Conservation (phyloP, 2,888 invertebrate species). For the Coecobrya sp. region DNA sequence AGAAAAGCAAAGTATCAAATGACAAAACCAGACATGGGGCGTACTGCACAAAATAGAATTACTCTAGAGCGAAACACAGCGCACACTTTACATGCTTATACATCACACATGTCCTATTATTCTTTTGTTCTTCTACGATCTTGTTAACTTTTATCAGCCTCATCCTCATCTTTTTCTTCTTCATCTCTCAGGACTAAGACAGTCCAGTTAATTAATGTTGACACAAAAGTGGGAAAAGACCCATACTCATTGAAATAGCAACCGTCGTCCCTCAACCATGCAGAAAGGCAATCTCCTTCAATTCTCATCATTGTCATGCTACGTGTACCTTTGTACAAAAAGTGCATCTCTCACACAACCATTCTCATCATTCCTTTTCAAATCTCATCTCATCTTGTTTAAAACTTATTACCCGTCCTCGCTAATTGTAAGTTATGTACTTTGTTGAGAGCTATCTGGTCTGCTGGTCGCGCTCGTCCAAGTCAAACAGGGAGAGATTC, state of each 20-base stretch:
- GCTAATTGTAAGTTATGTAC: slow-evolving; percentile 78
- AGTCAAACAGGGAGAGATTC: background rate
- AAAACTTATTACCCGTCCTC: slow-evolving; percentile 56
- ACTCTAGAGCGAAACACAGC: background rate
- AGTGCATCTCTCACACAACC: slow-evolving; percentile 31
- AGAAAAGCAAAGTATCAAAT: slow-evolving; percentile 70
- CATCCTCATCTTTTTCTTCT: background rate
- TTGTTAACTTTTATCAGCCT: slow-evolving; percentile 53
- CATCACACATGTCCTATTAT: background rate
- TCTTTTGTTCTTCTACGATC: slow-evolving; percentile 15
- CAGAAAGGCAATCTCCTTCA: slow-evolving; percentile 21
- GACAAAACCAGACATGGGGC: slow-evolving; percentile 67
- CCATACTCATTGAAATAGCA: slow-evolving; percentile 8
- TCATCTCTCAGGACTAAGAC: slow-evolving; percentile 4
- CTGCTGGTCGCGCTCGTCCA: slow-evolving; percentile 17
- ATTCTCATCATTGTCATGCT: slow-evolving; percentile 4
- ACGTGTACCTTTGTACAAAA: slow-evolving; percentile 13
- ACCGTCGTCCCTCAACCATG: slow-evolving; percentile 18
- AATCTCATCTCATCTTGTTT: slow-evolving; percentile 37
- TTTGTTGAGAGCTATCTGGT: background rate
- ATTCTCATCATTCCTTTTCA: slow-evolving; percentile 33
- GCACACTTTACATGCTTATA: background rate
- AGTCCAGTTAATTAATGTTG: slow-evolving; percentile 81
- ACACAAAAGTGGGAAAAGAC: slow-evolving; percentile 75
- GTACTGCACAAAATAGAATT: slow-evolving; percentile 9